A percentile compares a stretch with the other conserved stretches of the same genome.
Conservation (phyloP, 1,140 invertebrate species). For the Penaeus vannamei region DNA sequence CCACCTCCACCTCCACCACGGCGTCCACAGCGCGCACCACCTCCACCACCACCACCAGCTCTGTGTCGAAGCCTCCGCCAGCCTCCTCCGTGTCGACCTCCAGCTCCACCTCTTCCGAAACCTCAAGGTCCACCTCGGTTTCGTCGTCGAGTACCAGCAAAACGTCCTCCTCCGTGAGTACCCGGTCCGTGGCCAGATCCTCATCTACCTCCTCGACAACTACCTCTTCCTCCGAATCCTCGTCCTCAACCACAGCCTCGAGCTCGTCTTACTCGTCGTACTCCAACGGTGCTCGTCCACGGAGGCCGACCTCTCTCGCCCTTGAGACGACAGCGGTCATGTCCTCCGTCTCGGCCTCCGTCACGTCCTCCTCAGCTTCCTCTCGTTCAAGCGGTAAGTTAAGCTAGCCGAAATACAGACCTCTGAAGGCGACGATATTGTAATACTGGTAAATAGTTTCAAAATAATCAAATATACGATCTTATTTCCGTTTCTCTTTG, state of each 20-base stretch:
- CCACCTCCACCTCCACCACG: conserved; percentile 18
- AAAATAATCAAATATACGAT: too few species aligned
- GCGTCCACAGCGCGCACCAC: conserved; percentile 2
- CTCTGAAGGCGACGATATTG: not conserved
- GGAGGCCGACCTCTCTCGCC: conserved; percentile 46
- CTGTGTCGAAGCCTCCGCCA: not conserved
- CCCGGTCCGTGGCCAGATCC: not conserved
- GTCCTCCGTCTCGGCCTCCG: conserved; percentile 1
- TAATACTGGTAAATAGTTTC: too few species aligned
- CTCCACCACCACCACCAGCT: conserved; percentile 49
- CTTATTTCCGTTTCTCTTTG: not conserved
- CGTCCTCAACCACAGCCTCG: not conserved
- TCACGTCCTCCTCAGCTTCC: not conserved
- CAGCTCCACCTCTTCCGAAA: not conserved
- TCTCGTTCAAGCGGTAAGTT: not conserved
- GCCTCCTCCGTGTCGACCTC: not conserved
- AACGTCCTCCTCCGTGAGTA: conserved; percentile 20
- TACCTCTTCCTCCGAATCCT: not conserved
- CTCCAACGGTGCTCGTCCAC: conserved; percentile 48
- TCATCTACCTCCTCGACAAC: not conserved
- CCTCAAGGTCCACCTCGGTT: conserved; percentile 19
- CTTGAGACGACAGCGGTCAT: conserved; percentile 21
- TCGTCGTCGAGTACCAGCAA: not conserved
- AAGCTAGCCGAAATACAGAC: too few species aligned
- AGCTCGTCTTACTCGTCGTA: conserved; percentile 25